A percentile compares a stretch with the other conserved stretches of the same genome.
Evolutionary conservation across 2,113 vertebrate species (phyloP).

Genomic region (Aegithalos caudatus): DNA sequence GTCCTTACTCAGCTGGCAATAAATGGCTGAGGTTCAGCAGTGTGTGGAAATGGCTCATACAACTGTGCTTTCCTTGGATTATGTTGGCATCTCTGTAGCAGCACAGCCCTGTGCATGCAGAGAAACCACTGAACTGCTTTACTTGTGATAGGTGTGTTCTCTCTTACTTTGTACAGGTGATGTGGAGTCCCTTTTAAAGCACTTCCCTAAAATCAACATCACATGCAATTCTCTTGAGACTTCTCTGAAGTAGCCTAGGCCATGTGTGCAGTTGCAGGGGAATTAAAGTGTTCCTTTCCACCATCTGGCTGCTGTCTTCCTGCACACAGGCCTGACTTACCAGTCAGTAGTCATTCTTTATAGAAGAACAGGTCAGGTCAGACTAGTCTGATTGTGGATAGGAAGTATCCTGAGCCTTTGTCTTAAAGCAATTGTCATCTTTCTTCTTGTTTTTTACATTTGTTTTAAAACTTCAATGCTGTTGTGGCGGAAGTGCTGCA

Average conservation of each 20-base stretch:
- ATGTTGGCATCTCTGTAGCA: neutral
- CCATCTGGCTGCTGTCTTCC: neutral
- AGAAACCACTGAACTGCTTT: neutral
- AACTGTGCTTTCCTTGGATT: neutral
- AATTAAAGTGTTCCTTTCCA: neutral
- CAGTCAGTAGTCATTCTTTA: constrained; percentile 7
- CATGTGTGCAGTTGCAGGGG: neutral
- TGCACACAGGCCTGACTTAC: neutral
- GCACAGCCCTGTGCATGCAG: neutral
- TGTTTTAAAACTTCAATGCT: neutral
- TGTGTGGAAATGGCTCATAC: neutral
- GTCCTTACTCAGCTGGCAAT: neutral
- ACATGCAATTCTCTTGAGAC: neutral
- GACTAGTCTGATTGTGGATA: neutral
- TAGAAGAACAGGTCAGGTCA: neutral
- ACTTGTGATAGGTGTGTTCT: neutral
- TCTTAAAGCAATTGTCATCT: neutral
- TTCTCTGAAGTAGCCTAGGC: neutral
- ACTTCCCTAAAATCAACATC: neutral
- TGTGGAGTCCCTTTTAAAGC: neutral
- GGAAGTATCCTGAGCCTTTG: neutral
- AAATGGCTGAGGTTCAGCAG: neutral
- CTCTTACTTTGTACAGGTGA: neutral
- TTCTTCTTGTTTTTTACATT: neutral
- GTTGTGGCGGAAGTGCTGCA: neutral